Base-by-base conservation (phyloP, 2,888 invertebrate species). In the Incurvaria masculella region DNA sequence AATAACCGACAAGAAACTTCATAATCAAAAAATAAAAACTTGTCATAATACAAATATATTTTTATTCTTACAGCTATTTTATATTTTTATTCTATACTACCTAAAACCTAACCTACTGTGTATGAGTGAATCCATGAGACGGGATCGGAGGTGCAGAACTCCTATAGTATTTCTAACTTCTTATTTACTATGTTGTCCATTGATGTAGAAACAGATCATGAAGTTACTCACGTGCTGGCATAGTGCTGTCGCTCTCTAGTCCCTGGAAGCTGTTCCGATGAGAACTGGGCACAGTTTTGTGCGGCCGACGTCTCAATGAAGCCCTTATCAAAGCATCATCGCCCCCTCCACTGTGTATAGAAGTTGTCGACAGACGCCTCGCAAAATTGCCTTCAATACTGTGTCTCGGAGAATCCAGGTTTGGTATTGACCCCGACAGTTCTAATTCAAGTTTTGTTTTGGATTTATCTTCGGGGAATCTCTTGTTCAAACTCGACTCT, bases 211-310 rank as follows among this genome's bases (percentile, higher is more conserved):
- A 5, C 6, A 6, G 10, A 5, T 5, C 23, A 21, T 18, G 11
- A 21, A 14, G 18, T 16, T 23, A 46, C 49, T 45, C 64, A 75
- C 76, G 70, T 67, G 73, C 62, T 50, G 74, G 72, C 47, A 55
- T 51, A 40, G 67, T 69, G 14, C 69, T 60, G 38, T 78, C 79
- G 5, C 62, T 62, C 56, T 79, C 78, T 50, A 80, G 68, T 55
- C 84, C 83, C 63, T 84, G 84, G 61, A 79, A 82, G 64, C 84
- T 84, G 64, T 83, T 83, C 59, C 84, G 75, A 64, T 84, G 83
- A 19, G 78, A 64, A 1, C 74, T 64, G 0, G 70, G 67, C 4
- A 72, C 66, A 4, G 64, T 64, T 54, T 75, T 78, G 50, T 84
- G 84, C 38, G 82, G 80, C 56, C 84, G 71, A 62, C 82, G 72